Percentiles rank a stretch among this genome's conserved stretches.
Conservation (phyloP, 37 sponge, comb jelly and placozoan species). For the Bolinopsis microptera region DNA sequence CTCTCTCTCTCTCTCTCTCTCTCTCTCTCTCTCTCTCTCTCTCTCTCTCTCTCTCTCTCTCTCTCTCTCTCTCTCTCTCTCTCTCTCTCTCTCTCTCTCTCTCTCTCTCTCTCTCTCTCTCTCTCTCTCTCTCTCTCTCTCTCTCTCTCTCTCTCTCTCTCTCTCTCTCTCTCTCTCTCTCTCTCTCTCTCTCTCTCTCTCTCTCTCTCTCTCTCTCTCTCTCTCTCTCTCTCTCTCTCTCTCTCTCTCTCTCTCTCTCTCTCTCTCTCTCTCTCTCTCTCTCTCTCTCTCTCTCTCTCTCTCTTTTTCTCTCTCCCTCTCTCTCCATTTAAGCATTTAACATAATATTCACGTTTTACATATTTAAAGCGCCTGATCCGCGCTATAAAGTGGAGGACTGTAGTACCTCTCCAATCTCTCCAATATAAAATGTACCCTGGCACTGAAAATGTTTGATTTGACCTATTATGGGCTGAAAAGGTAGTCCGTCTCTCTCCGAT, state of each 20-base stretch:
- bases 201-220: slow-evolving; percentile 45
- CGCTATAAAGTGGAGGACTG: too few species aligned
- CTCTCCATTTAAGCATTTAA: neutral
- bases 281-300: slow-evolving; percentile 39
- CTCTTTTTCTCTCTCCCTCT: slow-evolving; percentile 40
- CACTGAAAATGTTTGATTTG: too few species aligned
- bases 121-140: slow-evolving; percentile 52
- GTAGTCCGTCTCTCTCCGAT: too few species aligned
- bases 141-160: slow-evolving; percentile 39
- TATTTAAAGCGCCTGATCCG: too few species aligned
- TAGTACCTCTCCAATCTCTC: too few species aligned
- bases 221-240: slow-evolving; percentile 54
- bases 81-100: slow-evolving; percentile 54
- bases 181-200: slow-evolving; percentile 53
- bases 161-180: slow-evolving; percentile 43
- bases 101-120: slow-evolving; percentile 42
- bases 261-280: slow-evolving; percentile 52
- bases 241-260: slow-evolving; percentile 42
- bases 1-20: slow-evolving; percentile 38
- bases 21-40: neutral
- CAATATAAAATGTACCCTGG: too few species aligned
- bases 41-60: slow-evolving; percentile 52
- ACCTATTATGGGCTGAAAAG: too few species aligned
- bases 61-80: slow-evolving; percentile 45
- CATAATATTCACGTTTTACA: too few species aligned